Evolutionary conservation across 1,140 invertebrate genomes (phyloP), one percentile per base, ranked within the genome.

Genomic region (Calliopsis andreniformis): DNA sequence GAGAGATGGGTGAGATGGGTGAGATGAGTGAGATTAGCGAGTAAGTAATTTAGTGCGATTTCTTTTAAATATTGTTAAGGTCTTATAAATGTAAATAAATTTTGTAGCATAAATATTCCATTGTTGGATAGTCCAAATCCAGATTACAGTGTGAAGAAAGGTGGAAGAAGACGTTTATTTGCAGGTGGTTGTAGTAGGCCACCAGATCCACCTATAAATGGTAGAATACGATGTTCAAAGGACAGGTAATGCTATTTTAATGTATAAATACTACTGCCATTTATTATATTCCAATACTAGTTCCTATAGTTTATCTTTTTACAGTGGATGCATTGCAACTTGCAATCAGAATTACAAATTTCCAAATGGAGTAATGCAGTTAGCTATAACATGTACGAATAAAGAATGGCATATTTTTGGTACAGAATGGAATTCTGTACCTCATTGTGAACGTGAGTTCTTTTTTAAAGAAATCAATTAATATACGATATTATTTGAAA

Each of bases 381-480:
- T 95, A 1, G 89, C 90, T 7, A 84, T 95, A 47, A 88, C 82
- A 12, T 96, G 95, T 80, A 82, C 88, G 12, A 87, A 93, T 49
- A 92, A 93, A 23, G 80, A 92, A 61, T 96, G 95, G 95, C 87
- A 92, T 67, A 88, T 94, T 53, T 80, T 89, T 61, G 92, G 92
- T 51, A 89, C 91, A 14, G 90, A 91, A 20, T 94, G 93, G 86
- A 84, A 78, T 0, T 77, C 72, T 7, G 89, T 95, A 14, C 94
- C 94, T 5, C 87, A 93, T 32, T 96, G 95, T 80, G 92, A 94
- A 93, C 94, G 95, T 94, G 92, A 91, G 92, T 88, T 59, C 63
- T 42, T 14, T 39, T 2, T 7, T 3, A 30, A 55, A 23, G n/a
- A 23, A 5, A 5, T 45, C 2, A 6, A 43, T 35, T 35, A 0